A percentile compares a stretch with the other conserved stretches of the same genome.
phyloP scores from a whole-genome alignment of 2,797 vertebrate species.

The Gymnodraco acuticeps region DNA sequence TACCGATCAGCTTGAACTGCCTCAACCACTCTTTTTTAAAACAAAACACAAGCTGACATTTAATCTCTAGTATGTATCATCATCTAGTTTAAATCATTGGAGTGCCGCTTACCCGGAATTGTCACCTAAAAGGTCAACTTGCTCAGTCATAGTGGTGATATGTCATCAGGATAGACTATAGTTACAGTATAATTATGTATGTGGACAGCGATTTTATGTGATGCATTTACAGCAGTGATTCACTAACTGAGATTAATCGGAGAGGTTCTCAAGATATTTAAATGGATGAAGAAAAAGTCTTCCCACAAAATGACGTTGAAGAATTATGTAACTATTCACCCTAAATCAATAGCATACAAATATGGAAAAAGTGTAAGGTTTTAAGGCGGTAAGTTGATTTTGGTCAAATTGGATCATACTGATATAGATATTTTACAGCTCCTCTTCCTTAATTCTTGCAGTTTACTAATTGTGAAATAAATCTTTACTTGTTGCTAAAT shows the following conservation, averaged over 20 bases:
- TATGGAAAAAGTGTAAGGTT: no score
- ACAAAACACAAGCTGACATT: neutral
- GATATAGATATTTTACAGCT: no score
- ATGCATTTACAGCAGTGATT: neutral
- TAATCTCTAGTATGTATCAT: neutral
- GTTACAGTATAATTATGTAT: neutral
- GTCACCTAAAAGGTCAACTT: neutral
- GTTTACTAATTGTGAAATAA: no score
- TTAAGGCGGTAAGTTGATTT: no score
- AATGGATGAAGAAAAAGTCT: neutral
- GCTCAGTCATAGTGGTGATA: neutral
- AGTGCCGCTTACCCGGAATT: neutral
- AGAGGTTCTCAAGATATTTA: neutral
- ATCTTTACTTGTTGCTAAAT: no score
- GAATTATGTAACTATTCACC: no score
- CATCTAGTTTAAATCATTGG: neutral
- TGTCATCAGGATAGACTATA: neutral
- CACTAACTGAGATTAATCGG: neutral
- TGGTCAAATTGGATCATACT: no score
- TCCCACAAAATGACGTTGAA: no score
- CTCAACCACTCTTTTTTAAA: neutral
- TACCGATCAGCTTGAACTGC: conserved; percentile 19
- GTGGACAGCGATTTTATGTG: neutral
- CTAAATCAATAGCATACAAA: no score
- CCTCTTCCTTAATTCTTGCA: no score